Evolutionary conservation across 2,113 vertebrate species (phyloP), one percentile per base, ranked within the genome.

Genomic region (Amblyornis subalaris): DNA sequence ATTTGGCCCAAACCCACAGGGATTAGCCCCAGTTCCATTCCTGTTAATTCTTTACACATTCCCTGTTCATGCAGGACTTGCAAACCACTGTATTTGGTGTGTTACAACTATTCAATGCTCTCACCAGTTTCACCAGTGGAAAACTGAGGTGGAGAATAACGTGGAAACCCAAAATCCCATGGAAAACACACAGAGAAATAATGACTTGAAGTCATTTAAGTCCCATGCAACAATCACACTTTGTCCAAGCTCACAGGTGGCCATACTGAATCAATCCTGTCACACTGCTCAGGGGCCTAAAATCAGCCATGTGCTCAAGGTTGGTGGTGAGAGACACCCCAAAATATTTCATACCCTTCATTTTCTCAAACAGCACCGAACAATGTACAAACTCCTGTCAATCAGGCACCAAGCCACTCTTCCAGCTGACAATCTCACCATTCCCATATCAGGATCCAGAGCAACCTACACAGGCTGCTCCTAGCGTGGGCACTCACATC

Each of bases 281-380:
- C 47, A 8, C 8, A 23, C 6, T 57, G 14, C 26, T 57, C 67
- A 53, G 50, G 31, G 31, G 13, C 12, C 12, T 29, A 24, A 88
- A 85, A 55, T 53, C 35, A 44, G 17, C 17, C n/a, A 48, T 0
- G 0, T 18, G 29, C 36, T 66, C 45, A 33, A 60, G 71, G 36
- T 4, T 7, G 1, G 28, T n/a, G 17, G 23, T 16, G 23, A 29
- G 5, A 73, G 7, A 82, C 16, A 22, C 3, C 19, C 3, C 5
- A 23, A 64, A 72, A 20, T 31, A 48, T 50, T 61, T 38, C 3
- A 26, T 14, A 23, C 2, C 57, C 45, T 31, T 42, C 1, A 13
- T 62, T 88, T 61, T 45, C 72, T 48, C 36, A 25, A 51, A 10
- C 4, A 21, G 25, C 12, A 20, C 12, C 62, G 67, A 44, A 23